These are phyloP conservation scores for Hermaeophaga mercurialis DNA, from an alignment of 2,888 invertebrate genomes.

Conservation along the genomic window DNA sequence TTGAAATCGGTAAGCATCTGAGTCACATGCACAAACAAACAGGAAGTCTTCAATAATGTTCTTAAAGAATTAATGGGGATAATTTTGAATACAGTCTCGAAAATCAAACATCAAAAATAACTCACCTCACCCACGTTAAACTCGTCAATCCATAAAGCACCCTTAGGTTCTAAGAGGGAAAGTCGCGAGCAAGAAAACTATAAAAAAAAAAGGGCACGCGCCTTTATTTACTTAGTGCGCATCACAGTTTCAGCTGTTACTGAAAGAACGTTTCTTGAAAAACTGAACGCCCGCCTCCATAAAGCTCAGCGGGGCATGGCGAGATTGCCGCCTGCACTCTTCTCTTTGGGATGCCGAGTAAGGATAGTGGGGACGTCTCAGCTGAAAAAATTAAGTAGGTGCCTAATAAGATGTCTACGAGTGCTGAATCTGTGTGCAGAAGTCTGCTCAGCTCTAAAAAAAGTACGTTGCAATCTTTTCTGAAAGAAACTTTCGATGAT, in stretches of 20 bases:
- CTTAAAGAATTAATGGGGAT: neutral
- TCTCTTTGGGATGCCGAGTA: slow-evolving; percentile 20
- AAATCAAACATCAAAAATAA: neutral
- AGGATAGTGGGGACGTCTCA: slow-evolving; percentile 31
- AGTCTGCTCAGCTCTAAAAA: neutral
- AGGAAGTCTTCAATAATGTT: slow-evolving; percentile 1
- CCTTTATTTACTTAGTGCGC: slow-evolving; percentile 6
- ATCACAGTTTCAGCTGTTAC: slow-evolving; percentile 21
- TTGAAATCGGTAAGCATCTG: neutral
- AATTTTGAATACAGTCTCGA: neutral
- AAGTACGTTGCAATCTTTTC: no score
- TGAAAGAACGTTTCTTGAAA: slow-evolving; percentile 22
- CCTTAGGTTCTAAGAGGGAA: neutral
- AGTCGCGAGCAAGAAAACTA: no score
- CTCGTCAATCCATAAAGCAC: neutral
- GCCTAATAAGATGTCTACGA: slow-evolving; percentile 5
- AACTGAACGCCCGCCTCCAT: slow-evolving; percentile 25
- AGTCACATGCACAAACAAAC: neutral
- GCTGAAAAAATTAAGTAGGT: slow-evolving; percentile 30
- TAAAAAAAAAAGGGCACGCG: slow-evolving; percentile 24
- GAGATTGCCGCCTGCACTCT: neutral
- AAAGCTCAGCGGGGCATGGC: slow-evolving; percentile 24
- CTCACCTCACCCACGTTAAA: no score
- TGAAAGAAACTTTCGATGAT: no score
- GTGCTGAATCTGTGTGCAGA: neutral